These are phyloP conservation scores for Neodon shergylaensis DNA, from an alignment of 2,113 vertebrate genomes.

Conservation along the genomic window DNA sequence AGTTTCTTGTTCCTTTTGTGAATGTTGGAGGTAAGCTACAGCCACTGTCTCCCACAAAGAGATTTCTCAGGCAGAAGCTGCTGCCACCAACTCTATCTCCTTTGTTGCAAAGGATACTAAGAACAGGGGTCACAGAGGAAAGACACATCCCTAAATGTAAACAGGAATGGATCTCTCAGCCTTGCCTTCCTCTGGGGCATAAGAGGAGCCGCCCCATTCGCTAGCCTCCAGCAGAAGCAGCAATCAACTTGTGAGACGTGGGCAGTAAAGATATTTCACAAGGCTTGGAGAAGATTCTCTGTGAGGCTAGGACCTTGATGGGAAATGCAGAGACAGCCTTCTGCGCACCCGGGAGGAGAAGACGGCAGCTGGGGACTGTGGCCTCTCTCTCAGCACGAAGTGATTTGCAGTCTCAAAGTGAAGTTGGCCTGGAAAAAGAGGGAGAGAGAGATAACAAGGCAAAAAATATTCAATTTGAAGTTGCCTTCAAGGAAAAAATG, in stretches of 20 bases:
- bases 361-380: slow-evolving; percentile 54
- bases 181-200: background rate
- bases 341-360: slow-evolving; percentile 60
- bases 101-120: background rate
- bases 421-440: slow-evolving; percentile 73
- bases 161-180: background rate
- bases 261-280: slow-evolving; percentile 70
- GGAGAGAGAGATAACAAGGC: slow-evolving; percentile 79
- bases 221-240: background rate
- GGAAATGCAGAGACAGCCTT: slow-evolving; percentile 58
- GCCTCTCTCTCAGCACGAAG: slow-evolving; percentile 68
- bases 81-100: background rate
- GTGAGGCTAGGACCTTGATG: slow-evolving; percentile 37
- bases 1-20: background rate
- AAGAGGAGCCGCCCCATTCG: background rate
- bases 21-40: background rate
- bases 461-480: slow-evolving; percentile 85
- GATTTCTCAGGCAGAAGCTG: background rate
- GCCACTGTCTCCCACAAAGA: background rate
- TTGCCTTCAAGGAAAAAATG: slow-evolving; percentile 82
- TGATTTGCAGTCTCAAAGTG: slow-evolving; percentile 76
- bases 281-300: slow-evolving; percentile 47
- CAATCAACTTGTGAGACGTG: background rate
- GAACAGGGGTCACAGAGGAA: background rate
- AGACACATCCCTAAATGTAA: background rate